Conservation (phyloP, 2,888 invertebrate species). For the Catocala sponsa region DNA sequence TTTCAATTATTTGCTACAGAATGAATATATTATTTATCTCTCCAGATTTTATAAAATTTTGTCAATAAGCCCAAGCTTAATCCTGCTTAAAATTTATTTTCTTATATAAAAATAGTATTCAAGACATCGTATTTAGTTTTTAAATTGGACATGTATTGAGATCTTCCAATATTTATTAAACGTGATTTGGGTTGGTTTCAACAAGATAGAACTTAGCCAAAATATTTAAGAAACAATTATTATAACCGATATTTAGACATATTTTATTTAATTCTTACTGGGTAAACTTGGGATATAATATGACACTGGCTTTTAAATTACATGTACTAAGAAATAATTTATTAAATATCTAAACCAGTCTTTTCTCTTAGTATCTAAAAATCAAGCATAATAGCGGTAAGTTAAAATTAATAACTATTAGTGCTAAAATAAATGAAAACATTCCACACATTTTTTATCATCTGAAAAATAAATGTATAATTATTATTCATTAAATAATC, state of each 20-base stretch:
- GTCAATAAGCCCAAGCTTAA: background rate
- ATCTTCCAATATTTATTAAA: too few species aligned
- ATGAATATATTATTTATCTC: too few species aligned
- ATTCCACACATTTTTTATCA: slow-evolving; percentile 3
- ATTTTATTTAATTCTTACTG: slow-evolving; percentile 9
- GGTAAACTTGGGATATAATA: slow-evolving; percentile 31
- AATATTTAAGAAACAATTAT: too few species aligned
- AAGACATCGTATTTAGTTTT: too few species aligned
- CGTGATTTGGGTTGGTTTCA: too few species aligned
- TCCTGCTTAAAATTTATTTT: background rate
- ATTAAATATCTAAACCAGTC: slow-evolving; percentile 80
- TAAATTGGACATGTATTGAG: too few species aligned
- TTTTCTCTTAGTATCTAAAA: slow-evolving; percentile 68
- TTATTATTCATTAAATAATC: too few species aligned
- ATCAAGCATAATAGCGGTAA: slow-evolving; percentile 38
- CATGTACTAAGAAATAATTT: slow-evolving; percentile 59
- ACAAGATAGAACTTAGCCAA: too few species aligned
- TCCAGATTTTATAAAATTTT: background rate
- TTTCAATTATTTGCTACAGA: too few species aligned
- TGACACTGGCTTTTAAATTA: slow-evolving; percentile 34
- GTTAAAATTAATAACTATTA: slow-evolving; percentile 26
- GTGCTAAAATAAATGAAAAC: slow-evolving; percentile 31
- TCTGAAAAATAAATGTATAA: too few species aligned
- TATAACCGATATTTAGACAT: slow-evolving; percentile 5
- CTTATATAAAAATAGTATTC: too few species aligned